These are phyloP conservation scores for Epinotia bilunana DNA, from an alignment of 2,888 invertebrate genomes.

Conservation along the genomic window DNA sequence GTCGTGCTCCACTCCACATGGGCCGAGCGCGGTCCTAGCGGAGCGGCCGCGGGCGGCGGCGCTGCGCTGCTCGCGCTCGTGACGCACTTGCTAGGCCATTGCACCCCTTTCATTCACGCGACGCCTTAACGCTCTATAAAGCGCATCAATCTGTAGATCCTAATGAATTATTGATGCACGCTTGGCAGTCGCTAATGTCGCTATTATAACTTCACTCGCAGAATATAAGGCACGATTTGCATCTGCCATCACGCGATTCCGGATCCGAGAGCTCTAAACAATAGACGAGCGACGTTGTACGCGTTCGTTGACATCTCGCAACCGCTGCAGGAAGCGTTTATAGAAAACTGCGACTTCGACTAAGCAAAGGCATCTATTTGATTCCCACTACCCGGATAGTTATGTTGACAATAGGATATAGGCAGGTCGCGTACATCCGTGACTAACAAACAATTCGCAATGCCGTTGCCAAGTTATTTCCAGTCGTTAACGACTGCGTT, in stretches of 20 bases:
- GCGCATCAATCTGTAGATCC: conserved; percentile 67
- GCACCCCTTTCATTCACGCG: conserved; percentile 83
- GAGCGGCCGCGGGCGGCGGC: conserved; percentile 44
- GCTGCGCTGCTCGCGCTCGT: conserved; percentile 46
- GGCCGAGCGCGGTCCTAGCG: conserved; percentile 49
- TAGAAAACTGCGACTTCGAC: conserved; percentile 55
- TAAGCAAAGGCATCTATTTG: conserved; percentile 55
- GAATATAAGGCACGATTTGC: conserved; percentile 51
- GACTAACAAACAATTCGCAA: conserved; percentile 34
- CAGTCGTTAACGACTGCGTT: too few species aligned
- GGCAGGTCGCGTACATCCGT: conserved; percentile 36
- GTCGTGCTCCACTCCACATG: conserved; percentile 71
- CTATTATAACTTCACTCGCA: conserved; percentile 53
- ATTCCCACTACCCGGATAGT: conserved; percentile 55
- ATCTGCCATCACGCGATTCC: conserved; percentile 58
- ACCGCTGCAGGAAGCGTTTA: conserved; percentile 63
- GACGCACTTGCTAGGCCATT: conserved; percentile 72
- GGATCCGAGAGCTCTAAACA: conserved; percentile 53
- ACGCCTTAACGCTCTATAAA: conserved; percentile 81
- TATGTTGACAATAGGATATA: conserved; percentile 51
- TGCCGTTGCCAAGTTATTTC: conserved; percentile 15
- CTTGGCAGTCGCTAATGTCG: conserved; percentile 45
- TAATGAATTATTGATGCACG: conserved; percentile 69
- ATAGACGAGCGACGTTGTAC: conserved; percentile 49
- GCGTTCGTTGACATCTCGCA: conserved; percentile 64